phyloP scores from a whole-genome alignment of 2,797 vertebrate species.

The Pipistrellus pipistrellus region DNA sequence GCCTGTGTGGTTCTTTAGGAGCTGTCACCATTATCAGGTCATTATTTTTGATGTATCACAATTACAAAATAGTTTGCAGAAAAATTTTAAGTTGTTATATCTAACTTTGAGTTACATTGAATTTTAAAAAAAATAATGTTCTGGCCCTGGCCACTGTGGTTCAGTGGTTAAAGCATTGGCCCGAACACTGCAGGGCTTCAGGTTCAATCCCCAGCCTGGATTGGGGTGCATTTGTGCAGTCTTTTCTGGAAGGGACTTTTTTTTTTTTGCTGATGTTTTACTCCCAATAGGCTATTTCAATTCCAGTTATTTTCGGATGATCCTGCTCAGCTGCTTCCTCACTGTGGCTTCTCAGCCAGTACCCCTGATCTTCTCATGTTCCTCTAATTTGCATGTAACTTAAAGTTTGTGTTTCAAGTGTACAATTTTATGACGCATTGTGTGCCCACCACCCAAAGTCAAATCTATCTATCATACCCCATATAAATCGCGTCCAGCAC shows the following conservation, averaged over 20 bases:
- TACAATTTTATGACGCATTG: not conserved
- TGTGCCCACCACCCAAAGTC: not conserved
- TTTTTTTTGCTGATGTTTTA: not conserved
- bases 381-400: not conserved
- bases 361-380: not conserved
- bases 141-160: no score
- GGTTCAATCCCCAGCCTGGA: no score
- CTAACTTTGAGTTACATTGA: not conserved
- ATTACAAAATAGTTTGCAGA: not conserved
- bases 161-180: no score
- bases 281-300: not conserved
- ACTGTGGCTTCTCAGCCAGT: not conserved
- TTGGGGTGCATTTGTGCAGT: not conserved
- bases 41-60: not conserved
- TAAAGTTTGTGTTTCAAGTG: not conserved
- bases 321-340: not conserved
- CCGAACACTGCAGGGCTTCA: no score
- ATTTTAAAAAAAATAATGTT: slow-evolving; percentile 8
- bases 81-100: not conserved
- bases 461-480: no score
- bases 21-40: not conserved
- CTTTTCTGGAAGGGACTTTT: not conserved
- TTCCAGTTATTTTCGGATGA: not conserved
- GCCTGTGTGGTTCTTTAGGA: not conserved
- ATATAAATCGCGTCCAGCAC: no score